These are phyloP conservation scores for Poeciliopsis turneri DNA, from an alignment of 2,797 vertebrate species.

Conservation along the genomic window DNA sequence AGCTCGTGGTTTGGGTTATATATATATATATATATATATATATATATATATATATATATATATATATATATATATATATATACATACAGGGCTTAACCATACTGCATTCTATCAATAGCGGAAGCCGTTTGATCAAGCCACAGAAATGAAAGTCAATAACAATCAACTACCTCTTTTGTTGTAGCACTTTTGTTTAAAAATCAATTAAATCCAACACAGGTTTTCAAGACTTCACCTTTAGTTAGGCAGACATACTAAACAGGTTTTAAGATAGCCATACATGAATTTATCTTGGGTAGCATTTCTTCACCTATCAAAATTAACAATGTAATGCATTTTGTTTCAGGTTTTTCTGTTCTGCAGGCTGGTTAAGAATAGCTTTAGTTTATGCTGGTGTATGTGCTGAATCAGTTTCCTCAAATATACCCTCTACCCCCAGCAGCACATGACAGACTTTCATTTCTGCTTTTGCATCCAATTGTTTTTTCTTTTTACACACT, in stretches of 20 bases:
- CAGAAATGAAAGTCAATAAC: neutral
- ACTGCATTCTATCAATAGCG: neutral
- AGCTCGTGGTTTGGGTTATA: neutral
- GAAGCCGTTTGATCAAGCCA: neutral
- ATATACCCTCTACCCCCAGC: conserved; percentile 19
- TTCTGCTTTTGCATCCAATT: conserved; percentile 68
- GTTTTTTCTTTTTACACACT: conserved; percentile 2
- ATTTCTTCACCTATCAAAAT: neutral
- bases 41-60: too few relatives aligned
- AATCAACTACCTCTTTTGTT: neutral
- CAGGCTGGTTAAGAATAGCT: conserved; percentile 45
- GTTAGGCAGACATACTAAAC: neutral
- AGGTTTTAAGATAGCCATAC: neutral
- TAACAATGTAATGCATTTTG: neutral
- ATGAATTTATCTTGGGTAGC: neutral
- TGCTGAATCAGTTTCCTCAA: conserved; percentile 73
- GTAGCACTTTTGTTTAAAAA: neutral
- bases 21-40: too few relatives aligned
- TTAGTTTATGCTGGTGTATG: conserved; percentile 21
- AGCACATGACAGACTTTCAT: conserved; percentile 70
- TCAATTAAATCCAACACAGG: neutral
- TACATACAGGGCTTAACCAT: neutral
- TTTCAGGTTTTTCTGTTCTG: conserved; percentile 17
- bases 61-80: too few relatives aligned
- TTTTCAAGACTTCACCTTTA: neutral